Evolutionary conservation across 2,888 invertebrate species (phyloP).

Genomic region (Troilus luridus): DNA sequence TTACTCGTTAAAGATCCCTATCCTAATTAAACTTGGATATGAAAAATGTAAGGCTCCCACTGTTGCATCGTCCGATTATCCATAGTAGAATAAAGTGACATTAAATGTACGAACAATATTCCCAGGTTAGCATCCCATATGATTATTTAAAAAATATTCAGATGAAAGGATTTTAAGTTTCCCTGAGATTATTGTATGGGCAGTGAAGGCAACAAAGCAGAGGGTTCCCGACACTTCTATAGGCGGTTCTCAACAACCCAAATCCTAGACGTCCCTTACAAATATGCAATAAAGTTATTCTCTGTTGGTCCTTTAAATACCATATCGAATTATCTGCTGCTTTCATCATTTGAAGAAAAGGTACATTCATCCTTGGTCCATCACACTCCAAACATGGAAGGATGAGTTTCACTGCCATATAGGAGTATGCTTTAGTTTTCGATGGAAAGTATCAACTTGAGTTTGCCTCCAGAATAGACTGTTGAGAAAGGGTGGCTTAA

Average conservation of each 20-base stretch:
- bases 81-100: too few species aligned
- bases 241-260: neutral
- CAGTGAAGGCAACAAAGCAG: too few species aligned
- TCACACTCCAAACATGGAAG: neutral
- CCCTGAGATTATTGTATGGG: too few species aligned
- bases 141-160: too few species aligned
- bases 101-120: too few species aligned
- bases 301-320: neutral
- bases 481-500: neutral
- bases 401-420: constrained; percentile 10
- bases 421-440: constrained; percentile 18
- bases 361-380: neutral
- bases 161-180: too few species aligned
- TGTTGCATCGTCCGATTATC: too few species aligned
- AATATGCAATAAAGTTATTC: neutral
- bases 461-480: neutral
- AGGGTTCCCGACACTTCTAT: too few species aligned
- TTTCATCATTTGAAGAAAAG: neutral
- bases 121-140: too few species aligned
- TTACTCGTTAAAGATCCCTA: too few species aligned
- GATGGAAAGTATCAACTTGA: neutral
- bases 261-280: neutral
- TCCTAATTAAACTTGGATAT: too few species aligned
- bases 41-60: too few species aligned
- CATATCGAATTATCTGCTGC: neutral